phyloP scores from a whole-genome alignment of 2,797 vertebrate genomes.

The Lutjanus campechanus region DNA sequence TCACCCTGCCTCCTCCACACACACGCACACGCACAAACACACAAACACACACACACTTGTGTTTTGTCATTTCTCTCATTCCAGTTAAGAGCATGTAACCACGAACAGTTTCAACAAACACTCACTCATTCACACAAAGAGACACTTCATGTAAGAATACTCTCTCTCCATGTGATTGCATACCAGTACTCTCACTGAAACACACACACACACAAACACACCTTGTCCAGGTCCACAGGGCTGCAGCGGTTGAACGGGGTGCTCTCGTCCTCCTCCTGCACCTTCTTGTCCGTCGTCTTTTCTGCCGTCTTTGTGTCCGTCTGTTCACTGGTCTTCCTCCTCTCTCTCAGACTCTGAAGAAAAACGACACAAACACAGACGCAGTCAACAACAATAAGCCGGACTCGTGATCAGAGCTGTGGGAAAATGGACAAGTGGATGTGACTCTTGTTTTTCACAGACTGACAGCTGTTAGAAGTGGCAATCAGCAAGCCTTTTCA shows the following conservation, averaged over 20 bases:
- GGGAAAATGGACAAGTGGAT: not conserved
- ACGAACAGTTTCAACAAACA: not conserved
- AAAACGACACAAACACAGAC: not conserved
- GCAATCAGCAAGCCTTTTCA: not conserved
- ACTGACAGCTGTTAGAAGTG: not conserved
- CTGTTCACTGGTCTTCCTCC: constrained; percentile 61
- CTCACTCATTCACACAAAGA: not conserved
- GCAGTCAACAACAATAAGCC: not conserved
- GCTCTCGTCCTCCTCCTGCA: constrained; percentile 45
- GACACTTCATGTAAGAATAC: not conserved
- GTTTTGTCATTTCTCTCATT: not conserved
- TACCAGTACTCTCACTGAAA: not conserved
- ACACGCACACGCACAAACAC: not conserved
- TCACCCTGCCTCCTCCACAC: not conserved
- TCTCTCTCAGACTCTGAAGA: constrained; percentile 69
- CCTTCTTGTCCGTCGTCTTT: not conserved
- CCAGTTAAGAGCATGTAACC: not conserved
- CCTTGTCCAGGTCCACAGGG: constrained; percentile 80
- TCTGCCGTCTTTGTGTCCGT: constrained; percentile 22
- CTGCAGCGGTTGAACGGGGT: constrained; percentile 70
- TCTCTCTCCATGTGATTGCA: not conserved
- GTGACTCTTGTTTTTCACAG: not conserved
- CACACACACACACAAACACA: constrained; percentile 44
- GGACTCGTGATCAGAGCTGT: not conserved
- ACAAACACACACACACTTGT: not conserved